Base-by-base conservation (phyloP, 2,113 vertebrate genomes). In the Nestor notabilis region DNA sequence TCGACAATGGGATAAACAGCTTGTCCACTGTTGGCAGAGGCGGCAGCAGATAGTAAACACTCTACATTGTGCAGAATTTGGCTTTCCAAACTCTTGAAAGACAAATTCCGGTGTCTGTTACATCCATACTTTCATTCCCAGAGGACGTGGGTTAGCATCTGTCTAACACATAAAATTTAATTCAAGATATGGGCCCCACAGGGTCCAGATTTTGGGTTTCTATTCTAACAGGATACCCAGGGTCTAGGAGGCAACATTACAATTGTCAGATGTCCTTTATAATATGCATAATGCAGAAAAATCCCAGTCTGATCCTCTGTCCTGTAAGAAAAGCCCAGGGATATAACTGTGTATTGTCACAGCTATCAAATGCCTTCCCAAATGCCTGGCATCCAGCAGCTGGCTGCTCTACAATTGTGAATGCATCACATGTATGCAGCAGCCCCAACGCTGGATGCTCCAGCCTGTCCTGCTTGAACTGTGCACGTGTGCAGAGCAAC, bases 1-100 rank as follows among this genome's bases (percentile, higher is more conserved):
- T 76, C 4, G 1, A 83, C 85, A 81, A 74, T 25, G 74, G 16
- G 44, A 93, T 81, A 66, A 94, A 92, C 86, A 92, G 91, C 91
- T 95, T 95, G 94, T 93, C 91, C 91, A 21, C 49, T 58, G 89
- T 91, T 95, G 94, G 83, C 91, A 82, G 80, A 90, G 76, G 24
- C 15, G 1, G 76, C 79, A 89, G 88, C 79, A 92, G 88, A 86
- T 50, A 93, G 79, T 83, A 94, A 93, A 94, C 65, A 88, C 83
- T 63, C 81, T 56, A 89, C 46, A 66, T 75, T 90, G 56, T 76
- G 72, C 90, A 58, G 90, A 83, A 90, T 92, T 92, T 88, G 93
- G 96, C 75, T 95, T 95, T 81, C 72, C 76, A 63, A 77, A 83
- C 76, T 88, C 88, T 74, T 92, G 55, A 93, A 95, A 94, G 63